phyloP scores from a whole-genome alignment of 2,888 invertebrate species.

The Chrysodeixis includens region DNA sequence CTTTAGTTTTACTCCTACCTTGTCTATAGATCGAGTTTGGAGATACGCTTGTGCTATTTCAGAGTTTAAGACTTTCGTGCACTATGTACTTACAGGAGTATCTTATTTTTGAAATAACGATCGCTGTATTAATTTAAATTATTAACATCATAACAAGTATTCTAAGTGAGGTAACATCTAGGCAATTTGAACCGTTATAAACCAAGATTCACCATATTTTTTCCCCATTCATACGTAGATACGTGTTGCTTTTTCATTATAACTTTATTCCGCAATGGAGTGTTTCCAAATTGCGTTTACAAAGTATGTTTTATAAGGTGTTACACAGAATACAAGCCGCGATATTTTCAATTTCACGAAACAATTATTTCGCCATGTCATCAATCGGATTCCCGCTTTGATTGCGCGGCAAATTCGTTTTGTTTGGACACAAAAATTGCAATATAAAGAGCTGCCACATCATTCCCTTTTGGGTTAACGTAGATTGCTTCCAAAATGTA shows the following conservation, averaged over 20 bases:
- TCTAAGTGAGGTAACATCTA: slow-evolving; percentile 36
- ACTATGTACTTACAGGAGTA: slow-evolving; percentile 14
- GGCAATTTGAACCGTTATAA: slow-evolving; percentile 37
- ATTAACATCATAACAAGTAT: slow-evolving; percentile 6
- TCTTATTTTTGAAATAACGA: neutral
- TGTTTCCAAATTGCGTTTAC: slow-evolving; percentile 52
- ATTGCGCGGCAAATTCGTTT: slow-evolving; percentile 89
- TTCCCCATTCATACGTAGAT: slow-evolving; percentile 10
- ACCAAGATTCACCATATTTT: slow-evolving; percentile 28
- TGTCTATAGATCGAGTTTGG: slow-evolving; percentile 63
- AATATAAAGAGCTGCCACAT: slow-evolving; percentile 89
- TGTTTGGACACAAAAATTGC: slow-evolving; percentile 89
- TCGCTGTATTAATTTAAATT: neutral
- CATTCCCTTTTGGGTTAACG: slow-evolving; percentile 89
- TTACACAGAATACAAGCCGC: slow-evolving; percentile 77
- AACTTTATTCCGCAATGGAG: slow-evolving; percentile 45
- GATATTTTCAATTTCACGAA: slow-evolving; percentile 89
- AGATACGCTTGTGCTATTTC: slow-evolving; percentile 40
- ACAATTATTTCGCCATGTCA: slow-evolving; percentile 89
- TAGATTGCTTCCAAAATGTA: slow-evolving; percentile 89
- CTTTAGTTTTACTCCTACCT: slow-evolving; percentile 69
- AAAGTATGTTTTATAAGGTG: slow-evolving; percentile 74
- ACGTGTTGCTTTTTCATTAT: slow-evolving; percentile 41
- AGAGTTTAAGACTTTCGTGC: slow-evolving; percentile 30
- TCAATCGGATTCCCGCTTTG: slow-evolving; percentile 89